Percentiles rank a stretch among this genome's conserved stretches.
Evolutionary conservation across 2,113 vertebrate species (phyloP).

Genomic region (Manacus vitellinus): DNA sequence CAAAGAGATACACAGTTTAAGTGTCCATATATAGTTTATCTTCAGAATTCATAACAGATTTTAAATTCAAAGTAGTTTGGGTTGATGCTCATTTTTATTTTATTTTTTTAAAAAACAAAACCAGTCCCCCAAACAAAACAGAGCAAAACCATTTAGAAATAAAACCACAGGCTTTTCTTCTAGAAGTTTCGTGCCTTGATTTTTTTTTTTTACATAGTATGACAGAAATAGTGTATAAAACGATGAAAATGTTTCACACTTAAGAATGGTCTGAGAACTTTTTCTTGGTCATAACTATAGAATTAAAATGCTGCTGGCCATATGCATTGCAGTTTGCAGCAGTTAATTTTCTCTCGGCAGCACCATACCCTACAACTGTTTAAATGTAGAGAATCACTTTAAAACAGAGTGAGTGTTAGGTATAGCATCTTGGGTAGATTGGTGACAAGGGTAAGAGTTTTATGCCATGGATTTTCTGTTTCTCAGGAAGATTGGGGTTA

Average conservation of each 20-base stretch:
- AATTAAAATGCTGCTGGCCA: not conserved
- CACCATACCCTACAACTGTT: not conserved
- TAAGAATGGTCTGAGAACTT: not conserved
- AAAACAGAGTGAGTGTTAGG: not conserved
- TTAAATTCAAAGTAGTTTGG: not conserved
- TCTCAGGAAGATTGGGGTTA: conserved; percentile 61
- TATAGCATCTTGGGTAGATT: not conserved
- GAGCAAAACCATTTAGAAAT: not conserved
- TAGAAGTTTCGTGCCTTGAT: not conserved
- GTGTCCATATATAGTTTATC: not conserved
- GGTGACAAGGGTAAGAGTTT: not conserved
- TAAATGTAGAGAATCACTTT: not conserved
- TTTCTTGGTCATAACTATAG: not conserved
- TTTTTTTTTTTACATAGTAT: not conserved
- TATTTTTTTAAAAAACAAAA: not conserved
- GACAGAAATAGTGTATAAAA: not conserved
- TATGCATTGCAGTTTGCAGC: not conserved
- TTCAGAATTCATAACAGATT: not conserved
- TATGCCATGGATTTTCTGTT: not conserved
- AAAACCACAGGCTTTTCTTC: not conserved
- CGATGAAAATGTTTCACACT: not conserved
- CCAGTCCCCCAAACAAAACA: not conserved
- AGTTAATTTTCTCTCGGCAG: not conserved
- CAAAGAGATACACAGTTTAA: not conserved
- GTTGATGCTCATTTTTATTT: not conserved